Conservation (phyloP, 2,888 invertebrate species). For the Lymantria dispar region DNA sequence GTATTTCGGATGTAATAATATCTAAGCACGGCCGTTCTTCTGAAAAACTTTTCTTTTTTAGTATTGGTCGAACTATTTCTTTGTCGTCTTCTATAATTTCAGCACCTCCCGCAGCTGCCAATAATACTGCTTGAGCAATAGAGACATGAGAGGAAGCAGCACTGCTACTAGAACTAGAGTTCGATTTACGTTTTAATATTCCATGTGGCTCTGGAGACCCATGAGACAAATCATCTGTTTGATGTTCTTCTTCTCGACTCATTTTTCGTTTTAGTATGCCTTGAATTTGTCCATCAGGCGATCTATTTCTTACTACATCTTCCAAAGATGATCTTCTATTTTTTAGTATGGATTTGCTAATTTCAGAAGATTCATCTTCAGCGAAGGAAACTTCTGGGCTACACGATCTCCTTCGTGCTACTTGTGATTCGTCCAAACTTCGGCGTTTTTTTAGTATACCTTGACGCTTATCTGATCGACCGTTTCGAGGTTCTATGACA, state of each 20-base stretch:
- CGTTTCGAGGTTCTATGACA: conserved; percentile 85
- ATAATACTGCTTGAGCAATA: conserved; percentile 85
- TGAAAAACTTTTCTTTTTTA: conserved; percentile 91
- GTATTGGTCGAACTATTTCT: conserved; percentile 87
- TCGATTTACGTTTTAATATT: conserved; percentile 90
- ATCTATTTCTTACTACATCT: conserved; percentile 84
- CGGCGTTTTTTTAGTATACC: conserved; percentile 92
- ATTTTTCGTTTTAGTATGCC: conserved; percentile 87
- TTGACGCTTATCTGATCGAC: conserved; percentile 82
- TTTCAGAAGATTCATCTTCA: conserved; percentile 80
- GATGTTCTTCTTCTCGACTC: conserved; percentile 83
- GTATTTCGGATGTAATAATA: conserved; percentile 69
- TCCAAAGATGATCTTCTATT: conserved; percentile 87
- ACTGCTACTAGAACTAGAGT: conserved; percentile 85
- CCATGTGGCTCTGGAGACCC: conserved; percentile 88
- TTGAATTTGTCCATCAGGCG: conserved; percentile 85
- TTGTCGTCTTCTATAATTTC: conserved; percentile 81
- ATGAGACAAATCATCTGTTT: conserved; percentile 83
- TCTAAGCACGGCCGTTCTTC: conserved; percentile 85
- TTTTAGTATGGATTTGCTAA: conserved; percentile 85
- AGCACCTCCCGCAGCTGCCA: conserved; percentile 85
- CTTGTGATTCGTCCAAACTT: conserved; percentile 90
- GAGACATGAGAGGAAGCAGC: conserved; percentile 86
- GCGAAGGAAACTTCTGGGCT: conserved; percentile 86
- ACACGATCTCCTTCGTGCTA: conserved; percentile 85